Evolutionary conservation across 2,888 invertebrate species (phyloP).

Genomic region (Rosalia funebris): DNA sequence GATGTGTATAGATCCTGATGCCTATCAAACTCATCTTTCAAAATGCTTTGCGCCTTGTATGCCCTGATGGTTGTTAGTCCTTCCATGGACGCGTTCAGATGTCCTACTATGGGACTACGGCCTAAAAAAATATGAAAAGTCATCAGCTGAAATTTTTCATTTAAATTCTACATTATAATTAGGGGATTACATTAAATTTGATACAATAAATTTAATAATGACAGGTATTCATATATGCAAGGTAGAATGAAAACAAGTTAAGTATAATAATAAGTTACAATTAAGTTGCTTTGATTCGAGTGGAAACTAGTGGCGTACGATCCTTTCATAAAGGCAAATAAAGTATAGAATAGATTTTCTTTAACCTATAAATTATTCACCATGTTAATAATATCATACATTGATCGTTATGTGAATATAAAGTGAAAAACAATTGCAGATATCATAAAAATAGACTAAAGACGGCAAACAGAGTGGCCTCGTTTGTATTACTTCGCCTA

Average conservation of each 20-base stretch:
- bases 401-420: too few species aligned
- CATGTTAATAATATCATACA: too few species aligned
- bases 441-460: too few species aligned
- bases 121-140: constrained; percentile 47
- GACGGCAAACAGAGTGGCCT: too few species aligned
- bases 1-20: constrained; percentile 55
- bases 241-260: too few species aligned
- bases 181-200: neutral
- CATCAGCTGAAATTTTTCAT: neutral
- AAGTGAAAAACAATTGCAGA: too few species aligned
- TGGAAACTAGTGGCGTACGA: too few species aligned
- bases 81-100: constrained; percentile 60
- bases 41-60: constrained; percentile 56
- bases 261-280: neutral
- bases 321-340: too few species aligned
- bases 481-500: too few species aligned
- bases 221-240: too few species aligned
- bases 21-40: constrained; percentile 56
- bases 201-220: neutral
- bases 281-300: neutral
- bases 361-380: too few species aligned
- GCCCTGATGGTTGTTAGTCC: constrained; percentile 61
- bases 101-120: constrained; percentile 59
- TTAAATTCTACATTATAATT: neutral
- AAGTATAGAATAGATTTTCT: too few species aligned